phyloP scores from a whole-genome alignment of 2,113 vertebrate species.

The Prunella himalayana region DNA sequence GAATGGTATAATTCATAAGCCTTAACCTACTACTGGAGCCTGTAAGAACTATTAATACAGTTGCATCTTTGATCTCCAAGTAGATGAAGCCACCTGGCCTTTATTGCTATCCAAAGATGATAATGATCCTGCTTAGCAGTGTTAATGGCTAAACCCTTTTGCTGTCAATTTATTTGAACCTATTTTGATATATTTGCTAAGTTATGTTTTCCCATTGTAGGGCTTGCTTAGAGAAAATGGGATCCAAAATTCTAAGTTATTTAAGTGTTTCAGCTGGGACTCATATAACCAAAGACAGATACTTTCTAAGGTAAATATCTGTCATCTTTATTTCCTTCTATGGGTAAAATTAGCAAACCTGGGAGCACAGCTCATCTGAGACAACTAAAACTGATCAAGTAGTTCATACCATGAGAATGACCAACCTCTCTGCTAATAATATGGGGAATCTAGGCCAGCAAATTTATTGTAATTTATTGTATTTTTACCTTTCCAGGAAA shows the following conservation, averaged over 20 bases:
- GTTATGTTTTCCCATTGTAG: neutral
- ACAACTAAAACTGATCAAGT: neutral
- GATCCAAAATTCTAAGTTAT: neutral
- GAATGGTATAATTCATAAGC: neutral
- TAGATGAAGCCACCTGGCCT: neutral
- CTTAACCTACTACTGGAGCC: neutral
- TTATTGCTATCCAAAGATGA: neutral
- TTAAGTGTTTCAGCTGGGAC: neutral
- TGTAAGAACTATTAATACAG: neutral
- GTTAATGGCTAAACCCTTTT: neutral
- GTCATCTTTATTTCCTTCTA: neutral
- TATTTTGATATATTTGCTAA: neutral
- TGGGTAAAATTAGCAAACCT: neutral
- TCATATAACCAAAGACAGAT: neutral
- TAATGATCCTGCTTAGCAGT: neutral
- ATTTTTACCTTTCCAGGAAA: neutral
- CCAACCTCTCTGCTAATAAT: neutral
- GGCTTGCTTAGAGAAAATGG: neutral
- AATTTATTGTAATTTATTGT: neutral
- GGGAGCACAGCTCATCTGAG: neutral
- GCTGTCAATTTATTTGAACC: neutral
- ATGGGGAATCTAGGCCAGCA: neutral
- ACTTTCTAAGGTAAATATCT: neutral
- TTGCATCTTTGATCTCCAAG: neutral
- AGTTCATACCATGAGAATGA: neutral